phyloP scores from a whole-genome alignment of 2,113 vertebrate species.

The Gallinago jamesoni region DNA sequence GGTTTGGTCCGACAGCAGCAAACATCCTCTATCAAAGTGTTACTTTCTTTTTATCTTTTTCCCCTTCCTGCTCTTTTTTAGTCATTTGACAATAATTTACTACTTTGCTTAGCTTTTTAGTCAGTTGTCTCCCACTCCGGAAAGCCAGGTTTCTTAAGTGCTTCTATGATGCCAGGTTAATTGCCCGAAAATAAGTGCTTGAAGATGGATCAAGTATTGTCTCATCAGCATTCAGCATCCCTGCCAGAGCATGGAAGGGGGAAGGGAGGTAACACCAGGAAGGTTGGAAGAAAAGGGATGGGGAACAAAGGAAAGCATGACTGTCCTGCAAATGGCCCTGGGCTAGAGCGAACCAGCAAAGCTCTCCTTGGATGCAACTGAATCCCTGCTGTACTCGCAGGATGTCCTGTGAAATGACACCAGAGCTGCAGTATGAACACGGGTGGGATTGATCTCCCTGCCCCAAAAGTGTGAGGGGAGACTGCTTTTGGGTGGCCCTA shows the following conservation, averaged over 20 bases:
- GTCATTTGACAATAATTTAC: slow-evolving; percentile 54
- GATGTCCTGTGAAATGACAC: not conserved
- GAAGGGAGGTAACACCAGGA: not conserved
- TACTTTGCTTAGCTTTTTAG: slow-evolving; percentile 50
- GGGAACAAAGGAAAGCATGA: not conserved
- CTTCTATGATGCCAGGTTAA: slow-evolving; percentile 67
- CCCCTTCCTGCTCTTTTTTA: slow-evolving; percentile 1
- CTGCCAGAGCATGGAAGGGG: slow-evolving; percentile 6
- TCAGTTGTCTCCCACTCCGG: slow-evolving; percentile 46
- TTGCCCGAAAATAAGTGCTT: slow-evolving; percentile 65
- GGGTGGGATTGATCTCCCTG: not conserved
- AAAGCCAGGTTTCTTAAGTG: slow-evolving; percentile 66
- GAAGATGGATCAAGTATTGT: slow-evolving; percentile 65
- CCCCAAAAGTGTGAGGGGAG: not conserved
- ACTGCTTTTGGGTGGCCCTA: not conserved
- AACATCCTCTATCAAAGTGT: not conserved
- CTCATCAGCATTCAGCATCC: slow-evolving; percentile 53
- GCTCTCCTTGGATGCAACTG: not conserved
- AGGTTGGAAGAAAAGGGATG: not conserved
- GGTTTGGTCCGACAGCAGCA: not conserved
- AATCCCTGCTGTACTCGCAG: not conserved
- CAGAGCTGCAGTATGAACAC: not conserved
- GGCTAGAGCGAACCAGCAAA: not conserved
- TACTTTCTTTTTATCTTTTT: not conserved
- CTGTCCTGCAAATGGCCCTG: not conserved